Percentiles rank a stretch among this genome's conserved stretches.
Evolutionary conservation across 2,888 invertebrate genomes (phyloP).

Genomic region (Microdon myrmicae): DNA sequence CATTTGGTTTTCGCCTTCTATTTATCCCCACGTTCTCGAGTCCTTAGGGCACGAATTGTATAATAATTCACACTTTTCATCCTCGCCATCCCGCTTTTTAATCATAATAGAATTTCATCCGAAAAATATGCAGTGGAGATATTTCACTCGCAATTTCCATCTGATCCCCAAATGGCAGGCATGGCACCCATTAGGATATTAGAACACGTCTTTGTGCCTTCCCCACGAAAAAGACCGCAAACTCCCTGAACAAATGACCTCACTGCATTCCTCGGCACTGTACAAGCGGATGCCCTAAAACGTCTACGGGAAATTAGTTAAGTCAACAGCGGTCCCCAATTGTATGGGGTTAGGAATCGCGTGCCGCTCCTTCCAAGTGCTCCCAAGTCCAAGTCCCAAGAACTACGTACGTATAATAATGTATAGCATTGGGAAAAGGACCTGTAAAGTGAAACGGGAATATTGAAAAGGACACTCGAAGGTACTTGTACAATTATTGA

Average conservation of each 20-base stretch:
- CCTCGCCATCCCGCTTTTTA: no score
- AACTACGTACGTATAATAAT: no score
- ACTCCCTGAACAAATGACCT: constrained; percentile 9
- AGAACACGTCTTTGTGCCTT: background rate
- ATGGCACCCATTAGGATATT: constrained; percentile 28
- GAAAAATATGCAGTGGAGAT: background rate
- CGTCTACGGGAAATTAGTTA: constrained; percentile 27
- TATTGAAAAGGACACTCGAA: constrained; percentile 5
- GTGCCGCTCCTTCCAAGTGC: no score
- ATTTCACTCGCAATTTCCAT: background rate
- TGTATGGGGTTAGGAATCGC: no score
- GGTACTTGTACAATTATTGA: background rate
- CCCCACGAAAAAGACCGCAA: background rate
- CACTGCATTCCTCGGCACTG: constrained; percentile 24
- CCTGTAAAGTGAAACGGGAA: constrained; percentile 16
- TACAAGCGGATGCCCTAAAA: constrained; percentile 11
- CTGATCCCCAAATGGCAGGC: background rate
- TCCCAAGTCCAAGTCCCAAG: no score
- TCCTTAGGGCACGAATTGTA: background rate
- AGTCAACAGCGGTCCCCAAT: constrained; percentile 25
- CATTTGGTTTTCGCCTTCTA: constrained; percentile 6
- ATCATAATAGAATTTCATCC: no score
- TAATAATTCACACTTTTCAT: background rate
- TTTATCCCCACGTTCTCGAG: background rate
- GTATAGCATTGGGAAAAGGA: constrained; percentile 13